phyloP scores from a whole-genome alignment of 2,888 invertebrate genomes.

The Octonoba sinensis region DNA sequence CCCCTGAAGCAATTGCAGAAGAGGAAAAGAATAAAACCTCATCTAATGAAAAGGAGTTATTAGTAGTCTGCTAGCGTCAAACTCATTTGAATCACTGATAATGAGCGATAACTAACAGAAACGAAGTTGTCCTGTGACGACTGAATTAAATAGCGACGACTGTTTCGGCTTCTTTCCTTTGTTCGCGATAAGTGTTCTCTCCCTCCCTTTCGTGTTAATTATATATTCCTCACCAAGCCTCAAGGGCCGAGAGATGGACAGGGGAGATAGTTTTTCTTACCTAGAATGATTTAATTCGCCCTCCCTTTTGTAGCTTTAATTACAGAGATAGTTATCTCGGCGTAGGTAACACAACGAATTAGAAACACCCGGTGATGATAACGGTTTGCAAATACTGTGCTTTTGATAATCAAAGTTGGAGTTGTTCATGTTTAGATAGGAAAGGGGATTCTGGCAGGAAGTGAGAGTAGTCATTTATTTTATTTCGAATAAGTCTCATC shows the following conservation, averaged over 20 bases:
- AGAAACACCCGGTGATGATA: too few relatives aligned
- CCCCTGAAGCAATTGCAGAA: neutral
- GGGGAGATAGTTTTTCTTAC: constrained; percentile 24
- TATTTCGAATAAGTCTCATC: too few relatives aligned
- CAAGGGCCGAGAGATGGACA: constrained; percentile 35
- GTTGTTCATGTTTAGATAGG: too few relatives aligned
- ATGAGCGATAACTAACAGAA: constrained; percentile 53
- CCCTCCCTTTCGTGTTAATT: constrained; percentile 24
- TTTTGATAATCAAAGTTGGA: too few relatives aligned
- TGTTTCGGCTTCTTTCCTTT: constrained; percentile 27
- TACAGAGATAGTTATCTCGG: constrained; percentile 36
- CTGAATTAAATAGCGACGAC: constrained; percentile 51
- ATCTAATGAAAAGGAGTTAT: constrained; percentile 36
- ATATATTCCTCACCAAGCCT: constrained; percentile 29
- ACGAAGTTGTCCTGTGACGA: constrained; percentile 44
- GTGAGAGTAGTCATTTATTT: too few relatives aligned
- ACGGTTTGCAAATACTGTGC: too few relatives aligned
- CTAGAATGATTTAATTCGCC: constrained; percentile 36
- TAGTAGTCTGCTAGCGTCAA: constrained; percentile 36
- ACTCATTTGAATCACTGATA: constrained; percentile 36
- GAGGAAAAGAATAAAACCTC: neutral
- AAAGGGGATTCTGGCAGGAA: too few relatives aligned
- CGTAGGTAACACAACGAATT: too few relatives aligned
- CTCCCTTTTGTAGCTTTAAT: constrained; percentile 53
- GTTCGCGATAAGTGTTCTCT: constrained; percentile 21